phyloP scores from a whole-genome alignment of 1,140 invertebrate genomes.

The Aphelinus certus region DNA sequence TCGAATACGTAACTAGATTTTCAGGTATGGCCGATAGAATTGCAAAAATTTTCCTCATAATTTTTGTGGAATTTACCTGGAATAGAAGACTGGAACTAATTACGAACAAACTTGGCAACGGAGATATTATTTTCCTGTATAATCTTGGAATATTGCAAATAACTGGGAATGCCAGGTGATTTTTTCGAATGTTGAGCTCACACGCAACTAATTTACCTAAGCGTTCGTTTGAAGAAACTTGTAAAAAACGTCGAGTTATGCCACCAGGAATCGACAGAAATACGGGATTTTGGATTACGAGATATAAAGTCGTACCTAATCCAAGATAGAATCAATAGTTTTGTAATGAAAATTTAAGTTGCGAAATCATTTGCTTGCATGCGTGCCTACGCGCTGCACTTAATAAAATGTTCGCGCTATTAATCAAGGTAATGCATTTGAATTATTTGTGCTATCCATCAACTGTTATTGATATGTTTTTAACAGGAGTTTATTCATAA shows the following conservation, averaged over 20 bases:
- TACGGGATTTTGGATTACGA: no score
- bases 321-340: not conserved
- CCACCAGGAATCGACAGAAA: not conserved
- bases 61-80: no score
- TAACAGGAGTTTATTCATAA: not conserved
- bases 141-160: no score
- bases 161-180: no score
- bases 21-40: no score
- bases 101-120: no score
- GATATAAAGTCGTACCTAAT: not conserved
- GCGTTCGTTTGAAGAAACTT: not conserved
- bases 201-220: not conserved
- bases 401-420: constrained; percentile 8
- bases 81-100: no score
- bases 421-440: constrained; percentile 12
- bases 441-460: not conserved
- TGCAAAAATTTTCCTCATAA: no score
- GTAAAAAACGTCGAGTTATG: not conserved
- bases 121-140: no score
- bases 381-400: not conserved
- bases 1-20: no score
- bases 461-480: constrained; percentile 1
- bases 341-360: not conserved
- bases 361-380: constrained; percentile 11
- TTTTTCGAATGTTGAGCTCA: no score